Evolutionary conservation across 2,888 invertebrate genomes (phyloP), one percentile per base, ranked within the genome.

Genomic region (Eristalis intricaria): DNA sequence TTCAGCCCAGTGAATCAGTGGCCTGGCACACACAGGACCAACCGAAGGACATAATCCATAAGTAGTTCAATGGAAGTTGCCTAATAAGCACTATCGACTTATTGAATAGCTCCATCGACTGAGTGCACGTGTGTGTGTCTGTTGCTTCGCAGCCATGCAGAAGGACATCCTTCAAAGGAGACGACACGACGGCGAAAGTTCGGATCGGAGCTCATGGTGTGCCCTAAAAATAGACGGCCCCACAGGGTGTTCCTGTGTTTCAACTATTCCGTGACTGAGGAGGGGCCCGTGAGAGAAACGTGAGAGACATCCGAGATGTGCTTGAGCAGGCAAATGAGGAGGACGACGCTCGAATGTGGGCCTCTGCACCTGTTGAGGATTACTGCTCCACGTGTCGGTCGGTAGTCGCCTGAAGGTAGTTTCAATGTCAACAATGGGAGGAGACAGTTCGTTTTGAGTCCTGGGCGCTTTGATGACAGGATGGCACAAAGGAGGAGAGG

Each of bases 41-140:
- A 10, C 40, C 32, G 43, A 11, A 73, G 50, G 32, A 65, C 56
- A 61, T 74, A 75, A 81, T 74, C 74, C 61, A 69, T 74, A 81
- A 81, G 74, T 69, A 81, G 81, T 69, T 35, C 64, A 61, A 69
- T 74, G 81, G 29, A 61, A 81, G 74, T 69, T 75, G 69, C 74
- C 58, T 81, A 81, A 81, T 81, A 75, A 61, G 81, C 74, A 81
- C 81, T 75, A 75, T 75, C 81, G 68, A 69, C 29, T 75, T 68
- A 80, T 80, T 80, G 80, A 80, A 61, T 22, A 22, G 32, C 32
- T 58, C 22, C 35, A 32, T 32, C 13, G 38, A 65, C 22, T 19
- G 64, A 13, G 23, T 40, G 65, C 26, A 26, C 10, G 32, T 8
- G 32, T 32, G 32, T 32, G 32, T 32, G 32, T 32, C 10, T 19